A percentile compares a stretch with the other conserved stretches of the same genome.
phyloP scores from a whole-genome alignment of 2,888 invertebrate species.

The Colletes collaris region DNA sequence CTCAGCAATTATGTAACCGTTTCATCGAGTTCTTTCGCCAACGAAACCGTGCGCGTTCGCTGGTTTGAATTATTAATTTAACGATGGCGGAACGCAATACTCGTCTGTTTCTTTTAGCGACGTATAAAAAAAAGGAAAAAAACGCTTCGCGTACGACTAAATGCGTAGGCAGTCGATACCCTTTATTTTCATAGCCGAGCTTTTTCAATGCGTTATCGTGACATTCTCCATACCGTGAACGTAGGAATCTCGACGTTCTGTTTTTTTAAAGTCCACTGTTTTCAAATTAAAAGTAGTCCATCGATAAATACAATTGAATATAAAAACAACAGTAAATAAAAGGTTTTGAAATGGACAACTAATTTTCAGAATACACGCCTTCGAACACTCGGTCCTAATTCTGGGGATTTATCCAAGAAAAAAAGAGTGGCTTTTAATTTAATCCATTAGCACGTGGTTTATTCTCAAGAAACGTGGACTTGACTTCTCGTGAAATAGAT shows the following conservation, averaged over 20 bases:
- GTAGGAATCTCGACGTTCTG: not conserved
- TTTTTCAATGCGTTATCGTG: not conserved
- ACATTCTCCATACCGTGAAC: not conserved
- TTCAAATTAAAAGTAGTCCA: no score
- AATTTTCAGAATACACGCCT: no score
- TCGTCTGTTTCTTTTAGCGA: not conserved
- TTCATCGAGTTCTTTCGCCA: not conserved
- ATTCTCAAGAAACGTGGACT: no score
- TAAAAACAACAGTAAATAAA: no score
- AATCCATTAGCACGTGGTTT: no score
- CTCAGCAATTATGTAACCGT: not conserved
- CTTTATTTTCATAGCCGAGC: not conserved
- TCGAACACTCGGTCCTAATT: no score
- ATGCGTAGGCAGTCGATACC: not conserved
- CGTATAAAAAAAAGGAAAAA: not conserved
- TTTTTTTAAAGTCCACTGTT: not conserved
- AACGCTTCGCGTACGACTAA: not conserved
- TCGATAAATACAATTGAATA: no score
- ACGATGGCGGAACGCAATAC: not conserved
- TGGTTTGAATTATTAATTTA: slow-evolving; percentile 13
- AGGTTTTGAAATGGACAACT: no score
- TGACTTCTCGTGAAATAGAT: no score
- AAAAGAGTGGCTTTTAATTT: no score
- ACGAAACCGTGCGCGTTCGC: not conserved
- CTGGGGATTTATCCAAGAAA: no score